Evolutionary conservation across 1,140 invertebrate species (phyloP).

Genomic region (Tachypleus tridentatus): DNA sequence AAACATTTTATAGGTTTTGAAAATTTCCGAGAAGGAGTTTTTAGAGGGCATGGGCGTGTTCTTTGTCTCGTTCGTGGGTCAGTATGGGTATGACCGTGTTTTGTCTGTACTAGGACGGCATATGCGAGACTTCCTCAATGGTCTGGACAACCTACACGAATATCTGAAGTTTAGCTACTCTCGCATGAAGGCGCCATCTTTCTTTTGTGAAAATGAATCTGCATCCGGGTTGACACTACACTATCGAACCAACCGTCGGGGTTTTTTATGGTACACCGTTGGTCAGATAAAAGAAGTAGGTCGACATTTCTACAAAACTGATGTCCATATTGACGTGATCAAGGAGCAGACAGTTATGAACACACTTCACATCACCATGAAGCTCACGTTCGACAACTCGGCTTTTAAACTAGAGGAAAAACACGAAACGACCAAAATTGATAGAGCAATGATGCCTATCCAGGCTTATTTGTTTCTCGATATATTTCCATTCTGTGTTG

Average conservation of each 20-base stretch:
- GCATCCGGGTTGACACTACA: conserved; percentile 74
- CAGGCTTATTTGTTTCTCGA: conserved; percentile 78
- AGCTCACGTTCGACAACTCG: conserved; percentile 85
- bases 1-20: conserved; percentile 49
- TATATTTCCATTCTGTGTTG: conserved; percentile 94
- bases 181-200: conserved; percentile 80
- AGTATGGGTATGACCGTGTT: conserved; percentile 87
- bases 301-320: conserved; percentile 80
- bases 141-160: conserved; percentile 91
- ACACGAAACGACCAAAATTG: conserved; percentile 25
- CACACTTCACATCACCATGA: conserved; percentile 83
- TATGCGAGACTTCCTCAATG: conserved; percentile 91
- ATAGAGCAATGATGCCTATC: conserved; percentile 49
- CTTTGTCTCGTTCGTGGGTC: conserved; percentile 40
- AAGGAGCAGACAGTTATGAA: conserved; percentile 73
- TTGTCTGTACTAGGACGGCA: conserved; percentile 74
- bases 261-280: conserved; percentile 93
- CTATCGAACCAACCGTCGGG: conserved; percentile 79
- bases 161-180: conserved; percentile 95
- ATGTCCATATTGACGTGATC: conserved; percentile 80
- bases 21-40: conserved; percentile 70
- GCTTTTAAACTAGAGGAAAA: conserved; percentile 39
- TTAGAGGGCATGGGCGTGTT: conserved; percentile 71
- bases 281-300: conserved; percentile 82
- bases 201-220: conserved; percentile 92